Conservation (phyloP, 2,888 invertebrate genomes). For the Chymomyza amoena region DNA sequence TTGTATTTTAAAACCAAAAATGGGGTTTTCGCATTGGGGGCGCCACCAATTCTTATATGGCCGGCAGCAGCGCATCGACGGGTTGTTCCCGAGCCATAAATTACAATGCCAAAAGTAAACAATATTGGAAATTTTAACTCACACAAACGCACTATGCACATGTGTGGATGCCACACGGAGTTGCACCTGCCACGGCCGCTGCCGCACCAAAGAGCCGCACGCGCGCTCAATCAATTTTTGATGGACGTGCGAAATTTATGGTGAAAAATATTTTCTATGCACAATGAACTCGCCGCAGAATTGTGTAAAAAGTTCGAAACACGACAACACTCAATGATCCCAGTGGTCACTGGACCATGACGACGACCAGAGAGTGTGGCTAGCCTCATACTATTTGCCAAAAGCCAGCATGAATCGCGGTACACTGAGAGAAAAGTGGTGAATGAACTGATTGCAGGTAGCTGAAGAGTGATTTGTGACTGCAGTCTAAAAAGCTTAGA, state of each 20-base stretch:
- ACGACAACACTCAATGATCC: constrained; percentile 2
- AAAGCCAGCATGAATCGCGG: neutral
- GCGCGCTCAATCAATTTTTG: constrained; percentile 69
- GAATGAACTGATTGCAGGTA: neutral
- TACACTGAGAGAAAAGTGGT: neutral
- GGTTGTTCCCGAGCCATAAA: neutral
- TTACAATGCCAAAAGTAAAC: constrained; percentile 18
- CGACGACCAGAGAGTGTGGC: constrained; percentile 52
- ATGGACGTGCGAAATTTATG: constrained; percentile 75
- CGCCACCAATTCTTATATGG: neutral
- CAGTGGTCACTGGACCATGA: constrained; percentile 19
- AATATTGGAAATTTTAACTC: constrained; percentile 40
- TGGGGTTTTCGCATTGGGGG: neutral
- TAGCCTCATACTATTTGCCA: constrained; percentile 17
- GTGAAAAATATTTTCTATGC: constrained; percentile 73
- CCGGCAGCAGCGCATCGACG: neutral
- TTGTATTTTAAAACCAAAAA: neutral
- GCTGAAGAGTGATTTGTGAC: too few relatives aligned
- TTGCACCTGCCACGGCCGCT: constrained; percentile 32
- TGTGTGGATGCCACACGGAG: constrained; percentile 25
- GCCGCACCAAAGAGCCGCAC: constrained; percentile 28
- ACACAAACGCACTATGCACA: constrained; percentile 17
- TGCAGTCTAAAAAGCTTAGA: too few relatives aligned
- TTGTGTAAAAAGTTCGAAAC: constrained; percentile 33
- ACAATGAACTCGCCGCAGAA: constrained; percentile 58